Conservation (phyloP, 2,797 vertebrate genomes). For the Chloroceryle amazona region DNA sequence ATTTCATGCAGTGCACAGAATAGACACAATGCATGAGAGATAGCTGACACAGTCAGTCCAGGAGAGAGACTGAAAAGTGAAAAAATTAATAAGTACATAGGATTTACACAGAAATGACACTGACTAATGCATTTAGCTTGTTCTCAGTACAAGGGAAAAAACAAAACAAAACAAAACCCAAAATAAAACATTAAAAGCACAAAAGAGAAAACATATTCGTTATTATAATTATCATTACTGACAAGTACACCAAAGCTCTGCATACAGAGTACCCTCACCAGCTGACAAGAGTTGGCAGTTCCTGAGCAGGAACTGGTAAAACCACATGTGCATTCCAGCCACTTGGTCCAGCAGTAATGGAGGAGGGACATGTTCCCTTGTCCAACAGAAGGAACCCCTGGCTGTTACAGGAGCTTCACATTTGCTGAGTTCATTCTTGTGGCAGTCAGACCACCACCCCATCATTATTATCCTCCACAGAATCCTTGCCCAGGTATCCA, state of each 20-base stretch:
- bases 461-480: neutral
- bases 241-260: neutral
- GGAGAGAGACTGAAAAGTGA: neutral
- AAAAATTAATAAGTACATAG: neutral
- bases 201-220: neutral
- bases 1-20: neutral
- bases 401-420: neutral
- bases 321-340: neutral
- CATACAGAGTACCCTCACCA: neutral
- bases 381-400: neutral
- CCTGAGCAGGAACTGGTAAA: neutral
- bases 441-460: rapidly evolving
- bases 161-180: neutral
- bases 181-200: neutral
- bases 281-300: neutral
- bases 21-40: neutral
- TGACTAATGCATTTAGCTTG: slow-evolving; percentile 10
- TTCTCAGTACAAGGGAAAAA: neutral
- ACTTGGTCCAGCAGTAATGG: neutral
- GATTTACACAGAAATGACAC: slow-evolving; percentile 2
- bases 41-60: neutral
- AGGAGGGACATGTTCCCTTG: neutral
- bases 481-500: neutral
- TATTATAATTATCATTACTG: slow-evolving; percentile 26
- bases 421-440: neutral